These are phyloP conservation scores for Siphamia tubifer DNA, from an alignment of 2,113 vertebrate genomes.

Conservation along the genomic window DNA sequence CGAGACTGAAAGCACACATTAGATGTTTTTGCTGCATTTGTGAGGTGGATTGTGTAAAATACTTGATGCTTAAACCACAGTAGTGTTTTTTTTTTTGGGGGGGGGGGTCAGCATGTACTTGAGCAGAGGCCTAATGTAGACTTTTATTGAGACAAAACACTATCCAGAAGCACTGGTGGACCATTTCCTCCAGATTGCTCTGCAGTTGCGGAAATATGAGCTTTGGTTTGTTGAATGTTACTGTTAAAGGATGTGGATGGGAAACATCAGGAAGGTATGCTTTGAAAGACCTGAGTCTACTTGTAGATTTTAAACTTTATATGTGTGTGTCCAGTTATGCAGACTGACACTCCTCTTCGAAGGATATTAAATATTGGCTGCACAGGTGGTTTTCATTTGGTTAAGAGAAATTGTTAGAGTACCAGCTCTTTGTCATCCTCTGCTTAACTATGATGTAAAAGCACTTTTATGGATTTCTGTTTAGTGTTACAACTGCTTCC, in stretches of 20 bases:
- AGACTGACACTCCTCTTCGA: conserved; percentile 17
- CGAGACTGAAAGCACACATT: not conserved
- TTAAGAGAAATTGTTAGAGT: conserved; percentile 8
- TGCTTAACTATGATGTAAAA: conserved; percentile 58
- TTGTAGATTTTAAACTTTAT: not conserved
- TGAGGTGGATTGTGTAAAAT: not conserved
- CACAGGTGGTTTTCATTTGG: conserved; percentile 73
- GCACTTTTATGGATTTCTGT: conserved; percentile 58
- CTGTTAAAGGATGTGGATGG: not conserved
- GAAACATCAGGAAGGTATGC: not conserved
- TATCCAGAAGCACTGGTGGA: conserved; percentile 40
- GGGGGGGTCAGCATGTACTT: not conserved
- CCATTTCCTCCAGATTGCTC: conserved; percentile 43
- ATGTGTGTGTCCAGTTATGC: not conserved
- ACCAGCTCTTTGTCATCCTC: conserved; percentile 28
- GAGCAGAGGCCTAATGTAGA: conserved; percentile 3
- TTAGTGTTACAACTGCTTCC: conserved; percentile 43
- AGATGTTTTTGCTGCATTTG: not conserved
- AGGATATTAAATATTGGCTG: conserved; percentile 21
- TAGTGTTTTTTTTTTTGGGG: too few species aligned
- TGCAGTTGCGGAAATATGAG: conserved; percentile 44
- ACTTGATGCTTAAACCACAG: not conserved
- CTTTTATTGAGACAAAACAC: conserved; percentile 60
- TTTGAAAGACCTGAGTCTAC: conserved; percentile 3
- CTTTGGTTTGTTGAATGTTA: conserved; percentile 13